These are phyloP conservation scores for Acleris holmiana DNA, from an alignment of 2,888 invertebrate species.

Conservation along the genomic window DNA sequence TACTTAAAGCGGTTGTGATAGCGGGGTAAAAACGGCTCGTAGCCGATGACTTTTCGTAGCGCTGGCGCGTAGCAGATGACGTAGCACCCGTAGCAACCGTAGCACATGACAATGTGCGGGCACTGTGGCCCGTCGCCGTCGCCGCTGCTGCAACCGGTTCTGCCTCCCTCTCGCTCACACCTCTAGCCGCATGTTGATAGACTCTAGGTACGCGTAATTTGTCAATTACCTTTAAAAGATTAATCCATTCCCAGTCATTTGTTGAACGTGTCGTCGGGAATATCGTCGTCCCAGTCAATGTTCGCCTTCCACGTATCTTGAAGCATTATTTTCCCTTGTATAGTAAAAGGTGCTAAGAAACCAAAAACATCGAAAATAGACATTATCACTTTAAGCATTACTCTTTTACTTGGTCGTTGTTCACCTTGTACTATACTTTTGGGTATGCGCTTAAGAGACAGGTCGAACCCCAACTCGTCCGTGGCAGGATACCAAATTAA, in stretches of 20 bases:
- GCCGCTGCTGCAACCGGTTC: background rate
- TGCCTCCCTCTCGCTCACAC: background rate
- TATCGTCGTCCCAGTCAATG: background rate
- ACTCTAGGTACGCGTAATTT: background rate
- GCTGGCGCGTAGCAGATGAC: background rate
- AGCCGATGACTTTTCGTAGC: too few species aligned
- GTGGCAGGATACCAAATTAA: conserved; percentile 43
- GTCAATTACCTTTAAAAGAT: background rate
- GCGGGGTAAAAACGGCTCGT: background rate
- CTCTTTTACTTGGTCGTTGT: too few species aligned
- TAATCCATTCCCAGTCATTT: background rate
- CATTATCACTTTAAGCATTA: too few species aligned
- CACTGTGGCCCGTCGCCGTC: too few species aligned
- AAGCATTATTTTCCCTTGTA: too few species aligned
- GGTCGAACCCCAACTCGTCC: conserved; percentile 42
- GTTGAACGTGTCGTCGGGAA: background rate
- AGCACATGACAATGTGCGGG: background rate
- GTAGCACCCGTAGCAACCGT: conserved; percentile 1
- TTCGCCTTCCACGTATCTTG: background rate
- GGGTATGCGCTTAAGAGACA: conserved; percentile 40
- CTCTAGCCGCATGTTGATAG: background rate
- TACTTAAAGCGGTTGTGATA: background rate
- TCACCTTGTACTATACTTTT: conserved; percentile 32
- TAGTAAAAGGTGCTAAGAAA: too few species aligned
- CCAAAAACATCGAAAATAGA: too few species aligned